These are phyloP conservation scores for Aspidiotus rigidus DNA, from an alignment of 2,888 invertebrate species.

Conservation along the genomic window DNA sequence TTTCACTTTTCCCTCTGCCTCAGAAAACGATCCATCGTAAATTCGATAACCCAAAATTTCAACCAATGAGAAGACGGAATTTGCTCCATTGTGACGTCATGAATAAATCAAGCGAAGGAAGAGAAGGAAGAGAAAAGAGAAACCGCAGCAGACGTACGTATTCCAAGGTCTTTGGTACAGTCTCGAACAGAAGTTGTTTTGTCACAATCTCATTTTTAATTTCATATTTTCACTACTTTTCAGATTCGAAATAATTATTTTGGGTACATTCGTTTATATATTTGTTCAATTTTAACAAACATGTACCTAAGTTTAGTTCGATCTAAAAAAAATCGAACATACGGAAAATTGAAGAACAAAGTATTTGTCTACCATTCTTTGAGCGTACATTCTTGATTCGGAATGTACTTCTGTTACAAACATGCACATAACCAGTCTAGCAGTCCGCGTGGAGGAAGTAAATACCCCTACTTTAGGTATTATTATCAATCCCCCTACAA, in stretches of 20 bases:
- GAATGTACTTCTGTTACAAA: constrained; percentile 11
- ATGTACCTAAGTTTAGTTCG: neutral
- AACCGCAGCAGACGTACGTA: neutral
- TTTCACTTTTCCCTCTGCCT: constrained; percentile 14
- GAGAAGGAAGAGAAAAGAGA: no score
- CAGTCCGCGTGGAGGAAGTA: constrained; percentile 27
- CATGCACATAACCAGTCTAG: constrained; percentile 28
- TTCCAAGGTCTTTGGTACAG: constrained; percentile 33
- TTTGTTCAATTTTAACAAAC: neutral
- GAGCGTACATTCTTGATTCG: constrained; percentile 18
- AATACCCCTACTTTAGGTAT: constrained; percentile 23
- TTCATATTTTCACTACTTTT: neutral
- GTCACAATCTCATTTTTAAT: neutral
- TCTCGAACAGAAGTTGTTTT: constrained; percentile 11
- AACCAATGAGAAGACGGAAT: constrained; percentile 16
- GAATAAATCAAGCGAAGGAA: neutral
- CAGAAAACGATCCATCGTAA: constrained; percentile 7
- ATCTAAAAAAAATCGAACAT: neutral
- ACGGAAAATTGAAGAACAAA: neutral
- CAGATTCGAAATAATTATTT: neutral
- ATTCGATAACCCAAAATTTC: constrained; percentile 31
- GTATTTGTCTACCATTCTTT: neutral
- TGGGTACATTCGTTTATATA: neutral
- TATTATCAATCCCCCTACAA: constrained; percentile 27
- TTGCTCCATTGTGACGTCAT: constrained; percentile 21